Percentiles rank a stretch among this genome's conserved stretches.
Evolutionary conservation across 2,888 invertebrate species (phyloP).

Genomic region (Gastracanthus pulcherrimus): DNA sequence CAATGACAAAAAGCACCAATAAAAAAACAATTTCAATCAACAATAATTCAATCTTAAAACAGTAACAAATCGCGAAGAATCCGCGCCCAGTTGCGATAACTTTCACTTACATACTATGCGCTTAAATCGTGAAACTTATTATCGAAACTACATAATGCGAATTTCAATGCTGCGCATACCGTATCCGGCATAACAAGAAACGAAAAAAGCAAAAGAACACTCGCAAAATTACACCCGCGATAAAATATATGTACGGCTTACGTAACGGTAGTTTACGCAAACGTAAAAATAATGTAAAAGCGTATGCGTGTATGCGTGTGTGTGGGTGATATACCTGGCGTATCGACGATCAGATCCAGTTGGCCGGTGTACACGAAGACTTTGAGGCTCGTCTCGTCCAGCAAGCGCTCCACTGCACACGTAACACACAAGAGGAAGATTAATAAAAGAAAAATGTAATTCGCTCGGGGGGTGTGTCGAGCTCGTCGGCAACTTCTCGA

Average conservation of each 20-base stretch:
- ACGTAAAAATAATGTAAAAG: neutral
- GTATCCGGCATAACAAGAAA: neutral
- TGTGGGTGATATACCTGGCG: slow-evolving; percentile 86
- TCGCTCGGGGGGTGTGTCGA: neutral
- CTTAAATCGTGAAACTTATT: neutral
- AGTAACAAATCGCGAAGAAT: neutral
- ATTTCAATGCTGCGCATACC: neutral
- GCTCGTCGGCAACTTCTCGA: neutral
- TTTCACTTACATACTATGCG: neutral
- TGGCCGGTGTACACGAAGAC: slow-evolving; percentile 88
- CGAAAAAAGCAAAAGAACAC: neutral
- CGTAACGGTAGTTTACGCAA: neutral
- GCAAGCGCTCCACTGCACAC: slow-evolving; percentile 81
- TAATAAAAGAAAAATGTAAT: neutral
- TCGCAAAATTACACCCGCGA: neutral
- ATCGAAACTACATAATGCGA: neutral
- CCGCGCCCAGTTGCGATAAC: neutral
- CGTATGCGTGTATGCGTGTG: no score
- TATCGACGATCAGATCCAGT: slow-evolving; percentile 90
- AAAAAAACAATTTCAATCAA: neutral
- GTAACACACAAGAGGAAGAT: no score
- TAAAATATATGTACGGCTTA: neutral
- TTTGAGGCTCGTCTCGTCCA: slow-evolving; percentile 84
- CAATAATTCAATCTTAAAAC: neutral
- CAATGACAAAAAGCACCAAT: no score